phyloP scores from a whole-genome alignment of 2,797 vertebrate genomes.

The Enteromius anoplus region DNA sequence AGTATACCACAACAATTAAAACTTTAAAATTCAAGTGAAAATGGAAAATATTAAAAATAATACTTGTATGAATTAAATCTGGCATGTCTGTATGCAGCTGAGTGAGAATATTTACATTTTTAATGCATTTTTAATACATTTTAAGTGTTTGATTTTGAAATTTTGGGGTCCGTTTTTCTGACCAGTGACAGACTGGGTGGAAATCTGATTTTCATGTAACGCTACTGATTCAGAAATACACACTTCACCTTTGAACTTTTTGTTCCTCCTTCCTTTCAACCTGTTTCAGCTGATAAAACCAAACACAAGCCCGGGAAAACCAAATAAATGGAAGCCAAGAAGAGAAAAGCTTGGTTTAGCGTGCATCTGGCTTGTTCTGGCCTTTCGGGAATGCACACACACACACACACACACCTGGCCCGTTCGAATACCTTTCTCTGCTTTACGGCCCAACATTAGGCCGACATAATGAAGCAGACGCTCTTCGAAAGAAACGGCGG shows the following conservation, averaged over 20 bases:
- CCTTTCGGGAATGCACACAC: constrained; percentile 19
- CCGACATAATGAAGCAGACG: constrained; percentile 53
- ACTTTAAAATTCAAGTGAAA: neutral
- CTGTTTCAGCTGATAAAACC: constrained; percentile 75
- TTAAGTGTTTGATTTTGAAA: neutral
- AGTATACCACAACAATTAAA: neutral
- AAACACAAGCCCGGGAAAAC: constrained; percentile 18
- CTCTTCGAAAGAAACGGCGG: constrained; percentile 44
- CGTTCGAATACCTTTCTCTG: constrained; percentile 15
- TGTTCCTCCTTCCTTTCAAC: constrained; percentile 88
- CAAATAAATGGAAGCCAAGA: constrained; percentile 2
- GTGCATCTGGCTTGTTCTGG: constrained; percentile 13
- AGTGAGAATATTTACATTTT: neutral
- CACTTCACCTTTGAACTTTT: constrained; percentile 58
- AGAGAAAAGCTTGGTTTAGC: constrained; percentile 31
- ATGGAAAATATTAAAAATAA: neutral
- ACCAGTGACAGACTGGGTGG: neutral
- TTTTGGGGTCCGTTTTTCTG: too few species aligned
- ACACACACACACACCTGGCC: constrained; percentile 25
- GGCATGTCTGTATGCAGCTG: neutral
- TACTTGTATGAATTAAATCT: neutral
- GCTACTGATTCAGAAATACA: neutral
- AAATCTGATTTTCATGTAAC: neutral
- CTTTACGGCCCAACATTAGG: constrained; percentile 44
- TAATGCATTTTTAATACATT: neutral